These are phyloP conservation scores for Semaprochilodus insignis DNA, from an alignment of 2,797 vertebrate genomes.

Conservation along the genomic window DNA sequence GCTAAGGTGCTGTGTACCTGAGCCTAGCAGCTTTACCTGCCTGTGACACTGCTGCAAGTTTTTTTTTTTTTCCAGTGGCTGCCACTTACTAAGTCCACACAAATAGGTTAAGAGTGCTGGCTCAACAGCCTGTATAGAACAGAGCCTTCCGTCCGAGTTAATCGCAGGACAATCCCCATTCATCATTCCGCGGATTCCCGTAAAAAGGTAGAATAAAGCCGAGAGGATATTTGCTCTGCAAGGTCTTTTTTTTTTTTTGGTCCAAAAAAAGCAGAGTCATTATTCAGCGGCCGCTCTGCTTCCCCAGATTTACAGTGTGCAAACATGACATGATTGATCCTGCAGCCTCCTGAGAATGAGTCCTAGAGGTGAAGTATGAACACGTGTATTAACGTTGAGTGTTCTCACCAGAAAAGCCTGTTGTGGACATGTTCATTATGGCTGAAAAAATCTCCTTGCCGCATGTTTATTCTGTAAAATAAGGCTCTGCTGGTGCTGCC, in stretches of 20 bases:
- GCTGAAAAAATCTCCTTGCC: neutral
- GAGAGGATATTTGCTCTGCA: constrained; percentile 6
- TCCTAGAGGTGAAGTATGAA: constrained; percentile 17
- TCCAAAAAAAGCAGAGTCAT: neutral
- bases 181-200: neutral
- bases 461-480: neutral
- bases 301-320: neutral
- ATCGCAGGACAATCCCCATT: constrained; percentile 1
- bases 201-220: neutral
- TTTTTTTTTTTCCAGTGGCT: neutral
- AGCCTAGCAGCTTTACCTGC: constrained; percentile 8
- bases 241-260: constrained; percentile 6
- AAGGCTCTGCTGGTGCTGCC: neutral
- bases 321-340: constrained; percentile 28
- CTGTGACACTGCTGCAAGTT: neutral
- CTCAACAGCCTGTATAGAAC: neutral
- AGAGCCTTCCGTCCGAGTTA: neutral
- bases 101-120: neutral
- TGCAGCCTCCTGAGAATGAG: constrained; percentile 12
- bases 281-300: neutral
- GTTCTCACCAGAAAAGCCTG: constrained; percentile 4
- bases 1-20: neutral
- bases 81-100: neutral
- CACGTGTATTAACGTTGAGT: constrained; percentile 5
- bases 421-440: neutral